These are phyloP conservation scores for Noctua comes DNA, from an alignment of 2,888 invertebrate species.

Conservation along the genomic window DNA sequence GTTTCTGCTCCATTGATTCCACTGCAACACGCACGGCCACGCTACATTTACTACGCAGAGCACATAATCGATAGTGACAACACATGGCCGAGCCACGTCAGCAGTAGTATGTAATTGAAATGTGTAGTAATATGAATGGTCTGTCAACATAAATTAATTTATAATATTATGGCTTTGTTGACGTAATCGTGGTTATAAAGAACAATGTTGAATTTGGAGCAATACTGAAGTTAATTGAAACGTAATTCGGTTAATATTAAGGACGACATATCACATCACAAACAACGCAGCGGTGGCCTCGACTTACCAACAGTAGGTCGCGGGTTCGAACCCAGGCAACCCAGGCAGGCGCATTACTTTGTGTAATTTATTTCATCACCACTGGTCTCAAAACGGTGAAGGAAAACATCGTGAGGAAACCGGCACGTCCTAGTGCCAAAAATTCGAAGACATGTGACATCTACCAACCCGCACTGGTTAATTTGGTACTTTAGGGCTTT, in stretches of 20 bases:
- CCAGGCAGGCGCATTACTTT: too few relatives aligned
- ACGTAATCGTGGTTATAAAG: not conserved
- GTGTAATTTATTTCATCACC: too few relatives aligned
- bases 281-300: too few relatives aligned
- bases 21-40: not conserved
- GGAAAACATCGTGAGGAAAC: too few relatives aligned
- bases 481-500: too few relatives aligned
- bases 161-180: not conserved
- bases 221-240: not conserved
- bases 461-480: too few relatives aligned
- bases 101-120: not conserved
- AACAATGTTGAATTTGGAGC: not conserved
- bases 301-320: too few relatives aligned
- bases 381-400: too few relatives aligned
- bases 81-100: not conserved
- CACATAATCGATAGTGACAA: slow-evolving; percentile 14
- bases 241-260: not conserved
- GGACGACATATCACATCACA: not conserved
- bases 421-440: too few relatives aligned
- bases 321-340: too few relatives aligned
- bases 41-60: not conserved
- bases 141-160: not conserved
- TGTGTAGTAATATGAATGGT: not conserved
- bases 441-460: too few relatives aligned
- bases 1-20: not conserved